These are phyloP conservation scores for Plumapathes pennacea DNA, from an alignment of 92 coral and sea anemone species.

Conservation along the genomic window DNA sequence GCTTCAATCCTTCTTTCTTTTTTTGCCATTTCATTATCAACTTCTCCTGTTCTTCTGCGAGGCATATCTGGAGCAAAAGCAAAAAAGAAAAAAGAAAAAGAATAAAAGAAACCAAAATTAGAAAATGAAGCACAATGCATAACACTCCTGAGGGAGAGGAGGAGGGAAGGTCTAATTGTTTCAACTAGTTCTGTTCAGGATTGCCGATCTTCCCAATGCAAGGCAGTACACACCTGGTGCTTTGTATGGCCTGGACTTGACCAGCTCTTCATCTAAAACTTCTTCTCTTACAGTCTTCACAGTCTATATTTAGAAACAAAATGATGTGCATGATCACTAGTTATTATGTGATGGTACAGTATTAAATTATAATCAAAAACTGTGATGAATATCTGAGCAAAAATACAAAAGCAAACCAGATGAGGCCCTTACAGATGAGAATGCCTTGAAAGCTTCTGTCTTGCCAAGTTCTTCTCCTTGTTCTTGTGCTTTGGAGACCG, in stretches of 20 bases:
- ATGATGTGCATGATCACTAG: not conserved
- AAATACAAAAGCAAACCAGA: not conserved
- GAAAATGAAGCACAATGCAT: too few relatives aligned
- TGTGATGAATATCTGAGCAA: too few relatives aligned
- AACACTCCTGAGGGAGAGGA: too few relatives aligned
- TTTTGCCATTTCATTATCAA: constrained; percentile 39
- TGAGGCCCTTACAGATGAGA: constrained; percentile 67
- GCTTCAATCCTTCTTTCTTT: constrained; percentile 94
- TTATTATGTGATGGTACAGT: too few relatives aligned
- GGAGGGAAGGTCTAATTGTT: too few relatives aligned
- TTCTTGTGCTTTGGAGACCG: constrained; percentile 91
- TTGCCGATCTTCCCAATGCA: too few relatives aligned
- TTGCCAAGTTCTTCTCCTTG: constrained; percentile 89
- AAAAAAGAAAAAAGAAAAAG: not conserved
- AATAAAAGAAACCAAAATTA: too few relatives aligned
- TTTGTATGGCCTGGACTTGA: constrained; percentile 90
- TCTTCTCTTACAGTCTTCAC: constrained; percentile 90
- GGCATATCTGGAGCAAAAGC: constrained; percentile 53
- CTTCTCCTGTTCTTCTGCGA: constrained; percentile 80
- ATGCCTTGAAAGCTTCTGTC: constrained; percentile 83
- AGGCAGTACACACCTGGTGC: constrained; percentile 58
- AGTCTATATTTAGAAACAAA: constrained; percentile 38
- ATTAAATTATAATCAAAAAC: too few relatives aligned
- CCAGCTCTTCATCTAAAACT: constrained; percentile 81
- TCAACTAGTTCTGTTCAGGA: too few relatives aligned